phyloP scores from a whole-genome alignment of 2,797 vertebrate species.

The Adelosebastes latens region DNA sequence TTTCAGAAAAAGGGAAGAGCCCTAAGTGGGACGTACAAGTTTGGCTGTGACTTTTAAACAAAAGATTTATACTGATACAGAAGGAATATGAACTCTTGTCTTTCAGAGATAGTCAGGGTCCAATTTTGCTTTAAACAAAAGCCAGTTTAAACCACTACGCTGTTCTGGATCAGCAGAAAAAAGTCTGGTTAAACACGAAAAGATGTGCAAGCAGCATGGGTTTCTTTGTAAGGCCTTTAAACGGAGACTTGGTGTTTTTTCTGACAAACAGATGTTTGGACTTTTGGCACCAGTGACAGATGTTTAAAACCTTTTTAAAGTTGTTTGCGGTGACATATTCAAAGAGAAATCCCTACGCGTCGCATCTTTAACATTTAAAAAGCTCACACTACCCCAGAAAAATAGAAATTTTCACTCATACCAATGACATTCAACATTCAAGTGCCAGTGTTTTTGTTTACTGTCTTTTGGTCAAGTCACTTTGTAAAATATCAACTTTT shows the following conservation, averaged over 20 bases:
- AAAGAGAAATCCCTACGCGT: conserved; percentile 59
- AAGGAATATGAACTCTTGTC: background rate
- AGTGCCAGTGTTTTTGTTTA: conserved; percentile 94
- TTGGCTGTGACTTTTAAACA: background rate
- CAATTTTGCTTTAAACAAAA: background rate
- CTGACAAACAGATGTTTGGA: background rate
- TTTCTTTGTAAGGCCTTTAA: background rate
- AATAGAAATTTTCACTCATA: conserved; percentile 99
- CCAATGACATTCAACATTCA: conserved; percentile 98
- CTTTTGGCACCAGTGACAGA: conserved; percentile 12
- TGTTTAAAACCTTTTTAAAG: background rate
- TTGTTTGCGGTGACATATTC: conserved; percentile 45
- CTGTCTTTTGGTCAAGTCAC: conserved; percentile 99
- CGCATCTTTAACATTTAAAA: conserved; percentile 91
- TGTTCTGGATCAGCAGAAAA: background rate
- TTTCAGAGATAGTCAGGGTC: background rate
- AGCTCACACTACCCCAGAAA: conserved; percentile 99
- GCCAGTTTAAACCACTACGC: background rate
- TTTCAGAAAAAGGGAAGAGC: background rate
- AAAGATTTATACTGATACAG: background rate
- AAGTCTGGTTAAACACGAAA: background rate
- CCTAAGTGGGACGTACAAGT: background rate
- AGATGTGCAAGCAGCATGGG: background rate
- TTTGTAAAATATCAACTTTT: conserved; percentile 91
- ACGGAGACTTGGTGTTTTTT: background rate